Evolutionary conservation across 2,797 vertebrate genomes (phyloP).

Genomic region (Cynodonichthys magdalenae): DNA sequence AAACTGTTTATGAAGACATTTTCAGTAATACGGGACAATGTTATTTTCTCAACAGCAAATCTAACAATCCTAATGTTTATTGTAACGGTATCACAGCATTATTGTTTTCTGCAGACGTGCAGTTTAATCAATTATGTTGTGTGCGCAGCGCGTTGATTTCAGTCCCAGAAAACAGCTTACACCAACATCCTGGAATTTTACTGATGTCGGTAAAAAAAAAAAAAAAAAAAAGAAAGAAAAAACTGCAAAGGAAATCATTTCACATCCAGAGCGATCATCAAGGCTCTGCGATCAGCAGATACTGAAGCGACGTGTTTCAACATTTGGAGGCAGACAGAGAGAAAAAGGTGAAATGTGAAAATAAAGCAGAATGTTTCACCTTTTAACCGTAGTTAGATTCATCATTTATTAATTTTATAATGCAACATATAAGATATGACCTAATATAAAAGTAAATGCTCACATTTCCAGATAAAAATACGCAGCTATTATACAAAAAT

Average conservation of each 20-base stretch:
- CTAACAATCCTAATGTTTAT: slow-evolving; percentile 10
- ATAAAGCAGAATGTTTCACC: slow-evolving; percentile 27
- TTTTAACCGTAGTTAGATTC: slow-evolving; percentile 3
- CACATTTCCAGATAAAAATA: neutral
- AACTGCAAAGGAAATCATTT: slow-evolving; percentile 74
- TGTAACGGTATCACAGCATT: slow-evolving; percentile 14
- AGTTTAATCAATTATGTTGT: slow-evolving; percentile 34
- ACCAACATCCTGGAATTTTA: slow-evolving; percentile 56
- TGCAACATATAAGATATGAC: neutral
- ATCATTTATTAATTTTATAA: neutral
- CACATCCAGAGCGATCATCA: slow-evolving; percentile 60
- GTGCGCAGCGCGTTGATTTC: slow-evolving; percentile 47
- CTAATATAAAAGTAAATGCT: neutral
- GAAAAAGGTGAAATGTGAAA: slow-evolving; percentile 24
- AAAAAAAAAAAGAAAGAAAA: slow-evolving; percentile 5
- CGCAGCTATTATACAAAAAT: too few relatives aligned
- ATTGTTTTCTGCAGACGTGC: slow-evolving; percentile 39
- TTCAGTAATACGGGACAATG: neutral
- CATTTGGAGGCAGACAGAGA: slow-evolving; percentile 38
- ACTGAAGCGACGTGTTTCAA: slow-evolving; percentile 44
- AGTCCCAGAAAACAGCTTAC: slow-evolving; percentile 55
- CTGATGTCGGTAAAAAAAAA: slow-evolving; percentile 60
- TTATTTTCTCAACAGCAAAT: slow-evolving; percentile 1
- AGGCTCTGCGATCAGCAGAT: slow-evolving; percentile 67
- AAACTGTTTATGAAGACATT: neutral